phyloP scores from a whole-genome alignment of 2,888 invertebrate species.

The Hirtodrosophila duncani region DNA sequence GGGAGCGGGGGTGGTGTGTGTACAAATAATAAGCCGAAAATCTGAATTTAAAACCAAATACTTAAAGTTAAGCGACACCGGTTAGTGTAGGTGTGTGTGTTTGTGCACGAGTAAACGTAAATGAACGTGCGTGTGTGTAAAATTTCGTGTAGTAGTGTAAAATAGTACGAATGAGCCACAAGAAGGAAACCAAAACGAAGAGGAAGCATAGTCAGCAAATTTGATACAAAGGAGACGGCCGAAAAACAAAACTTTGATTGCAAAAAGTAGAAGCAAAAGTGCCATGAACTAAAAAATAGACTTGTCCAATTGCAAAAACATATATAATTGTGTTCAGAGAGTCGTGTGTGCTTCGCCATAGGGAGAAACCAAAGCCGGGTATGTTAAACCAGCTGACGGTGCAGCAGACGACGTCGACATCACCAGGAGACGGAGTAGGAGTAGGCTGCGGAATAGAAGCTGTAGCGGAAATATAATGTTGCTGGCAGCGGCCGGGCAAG shows the following conservation, averaged over 20 bases:
- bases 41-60: neutral
- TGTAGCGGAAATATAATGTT: constrained; percentile 48
- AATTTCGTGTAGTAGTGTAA: constrained; percentile 55
- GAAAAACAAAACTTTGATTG: constrained; percentile 10
- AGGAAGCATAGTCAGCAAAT: constrained; percentile 36
- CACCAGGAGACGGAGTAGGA: constrained; percentile 9
- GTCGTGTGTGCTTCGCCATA: neutral
- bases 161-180: constrained; percentile 46
- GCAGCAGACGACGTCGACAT: constrained; percentile 44
- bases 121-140: constrained; percentile 29
- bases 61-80: neutral
- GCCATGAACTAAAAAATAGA: neutral
- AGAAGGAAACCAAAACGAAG: constrained; percentile 17
- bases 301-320: constrained; percentile 10
- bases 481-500: constrained; percentile 58
- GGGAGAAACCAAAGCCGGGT: constrained; percentile 41
- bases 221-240: constrained; percentile 35
- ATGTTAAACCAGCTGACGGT: constrained; percentile 37
- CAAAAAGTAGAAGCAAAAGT: constrained; percentile 1
- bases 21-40: too few relatives aligned
- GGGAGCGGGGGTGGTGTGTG: neutral
- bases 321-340: constrained; percentile 10
- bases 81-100: constrained; percentile 11
- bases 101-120: constrained; percentile 48
- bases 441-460: constrained; percentile 11